Percentiles rank a stretch among this genome's conserved stretches.
phyloP scores from a whole-genome alignment of 2,888 invertebrate genomes.

The Saturnia pavonia region DNA sequence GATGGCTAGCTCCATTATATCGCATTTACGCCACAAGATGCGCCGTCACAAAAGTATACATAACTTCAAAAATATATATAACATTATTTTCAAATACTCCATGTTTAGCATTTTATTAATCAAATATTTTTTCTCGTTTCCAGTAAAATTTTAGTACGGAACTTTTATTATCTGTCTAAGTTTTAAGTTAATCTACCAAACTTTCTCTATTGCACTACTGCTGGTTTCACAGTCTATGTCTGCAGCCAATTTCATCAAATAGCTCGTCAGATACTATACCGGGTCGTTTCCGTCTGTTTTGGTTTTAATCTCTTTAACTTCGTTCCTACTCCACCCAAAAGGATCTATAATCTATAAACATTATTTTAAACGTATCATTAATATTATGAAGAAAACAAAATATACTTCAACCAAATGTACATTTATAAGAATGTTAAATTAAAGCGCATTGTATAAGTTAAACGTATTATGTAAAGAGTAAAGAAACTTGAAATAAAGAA shows the following conservation, averaged over 20 bases:
- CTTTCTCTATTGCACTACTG: constrained; percentile 15
- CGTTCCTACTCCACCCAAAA: constrained; percentile 7
- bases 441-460: too few relatives aligned
- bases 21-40: too few relatives aligned
- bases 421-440: background rate
- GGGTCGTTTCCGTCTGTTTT: constrained; percentile 15
- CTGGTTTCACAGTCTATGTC: constrained; percentile 19
- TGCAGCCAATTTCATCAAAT: constrained; percentile 22
- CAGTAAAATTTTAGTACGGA: constrained; percentile 1
- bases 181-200: constrained; percentile 13
- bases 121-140: background rate
- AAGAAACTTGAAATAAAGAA: too few relatives aligned
- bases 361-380: background rate
- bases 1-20: too few relatives aligned
- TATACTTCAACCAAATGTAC: background rate
- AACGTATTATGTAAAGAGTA: too few relatives aligned
- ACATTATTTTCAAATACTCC: background rate
- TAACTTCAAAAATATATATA: background rate
- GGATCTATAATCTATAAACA: background rate
- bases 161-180: constrained; percentile 8
- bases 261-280: constrained; percentile 19
- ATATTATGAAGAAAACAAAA: background rate
- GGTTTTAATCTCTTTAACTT: background rate
- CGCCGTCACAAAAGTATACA: too few relatives aligned
- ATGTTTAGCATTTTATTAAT: background rate